These are phyloP conservation scores for Oreochromis aureus DNA, from an alignment of 2,113 vertebrate genomes.

Conservation along the genomic window DNA sequence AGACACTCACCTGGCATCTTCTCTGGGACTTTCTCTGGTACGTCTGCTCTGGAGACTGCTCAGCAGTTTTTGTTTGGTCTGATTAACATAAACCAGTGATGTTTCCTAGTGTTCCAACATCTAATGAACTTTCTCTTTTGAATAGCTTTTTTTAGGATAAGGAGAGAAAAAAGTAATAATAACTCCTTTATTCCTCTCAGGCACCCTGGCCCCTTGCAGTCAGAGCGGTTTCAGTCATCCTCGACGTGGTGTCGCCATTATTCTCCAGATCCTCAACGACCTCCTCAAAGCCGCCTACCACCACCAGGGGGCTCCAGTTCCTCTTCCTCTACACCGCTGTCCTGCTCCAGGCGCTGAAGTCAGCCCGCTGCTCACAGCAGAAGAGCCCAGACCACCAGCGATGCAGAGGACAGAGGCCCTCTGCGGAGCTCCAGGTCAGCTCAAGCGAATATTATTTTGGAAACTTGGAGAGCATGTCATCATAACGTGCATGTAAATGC, in stretches of 20 bases:
- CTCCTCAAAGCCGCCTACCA: slow-evolving; percentile 85
- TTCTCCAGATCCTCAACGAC: slow-evolving; percentile 92
- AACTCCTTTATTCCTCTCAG: slow-evolving; percentile 45
- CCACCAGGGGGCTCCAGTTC: slow-evolving; percentile 82
- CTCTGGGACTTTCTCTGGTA: slow-evolving; percentile 93
- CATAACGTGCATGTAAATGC: neutral
- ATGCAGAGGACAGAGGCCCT: neutral
- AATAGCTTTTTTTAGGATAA: neutral
- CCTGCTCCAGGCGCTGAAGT: slow-evolving; percentile 63
- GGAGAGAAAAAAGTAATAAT: neutral
- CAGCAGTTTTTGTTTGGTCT: neutral
- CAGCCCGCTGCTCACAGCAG: neutral
- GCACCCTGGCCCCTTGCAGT: slow-evolving; percentile 85
- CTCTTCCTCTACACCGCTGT: slow-evolving; percentile 75
- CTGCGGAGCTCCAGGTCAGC: neutral
- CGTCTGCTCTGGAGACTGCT: neutral
- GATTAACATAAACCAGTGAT: neutral
- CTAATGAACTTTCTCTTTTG: neutral
- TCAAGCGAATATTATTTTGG: neutral
- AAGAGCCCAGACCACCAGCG: neutral
- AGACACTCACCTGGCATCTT: slow-evolving; percentile 91
- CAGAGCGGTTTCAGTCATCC: slow-evolving; percentile 81
- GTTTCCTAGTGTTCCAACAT: neutral
- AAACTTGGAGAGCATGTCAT: neutral
- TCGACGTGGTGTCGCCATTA: slow-evolving; percentile 82